Percentiles rank a stretch among this genome's conserved stretches.
Conservation (phyloP, 2,113 vertebrate species). For the Lates calcarifer region DNA sequence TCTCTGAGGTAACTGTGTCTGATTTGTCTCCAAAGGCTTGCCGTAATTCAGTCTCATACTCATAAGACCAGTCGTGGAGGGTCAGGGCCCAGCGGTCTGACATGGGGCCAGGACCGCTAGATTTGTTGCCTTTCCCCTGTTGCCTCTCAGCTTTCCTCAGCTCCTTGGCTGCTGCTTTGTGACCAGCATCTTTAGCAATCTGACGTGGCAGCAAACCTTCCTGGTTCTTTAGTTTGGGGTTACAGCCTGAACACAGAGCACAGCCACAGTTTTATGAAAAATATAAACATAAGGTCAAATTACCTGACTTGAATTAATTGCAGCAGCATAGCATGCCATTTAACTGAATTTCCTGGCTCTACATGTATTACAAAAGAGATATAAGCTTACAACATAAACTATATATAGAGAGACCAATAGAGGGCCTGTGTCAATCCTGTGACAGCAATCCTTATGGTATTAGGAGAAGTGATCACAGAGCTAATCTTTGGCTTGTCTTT, state of each 20-base stretch:
- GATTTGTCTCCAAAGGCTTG: slow-evolving; percentile 75
- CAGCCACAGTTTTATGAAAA: slow-evolving; percentile 6
- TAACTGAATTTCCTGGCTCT: slow-evolving; percentile 11
- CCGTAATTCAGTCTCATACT: slow-evolving; percentile 82
- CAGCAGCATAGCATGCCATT: background rate
- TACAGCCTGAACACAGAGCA: slow-evolving; percentile 87
- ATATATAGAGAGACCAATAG: background rate
- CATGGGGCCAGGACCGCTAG: slow-evolving; percentile 65
- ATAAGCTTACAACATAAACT: background rate
- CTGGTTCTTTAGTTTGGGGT: slow-evolving; percentile 89
- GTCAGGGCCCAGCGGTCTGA: slow-evolving; percentile 85
- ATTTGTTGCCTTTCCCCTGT: slow-evolving; percentile 78
- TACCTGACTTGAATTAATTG: slow-evolving; percentile 5
- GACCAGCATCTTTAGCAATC: slow-evolving; percentile 86
- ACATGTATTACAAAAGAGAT: background rate
- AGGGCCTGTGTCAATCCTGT: background rate
- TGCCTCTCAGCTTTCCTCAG: slow-evolving; percentile 85
- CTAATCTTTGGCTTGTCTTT: background rate
- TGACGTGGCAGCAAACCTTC: slow-evolving; percentile 84
- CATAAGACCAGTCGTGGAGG: slow-evolving; percentile 93
- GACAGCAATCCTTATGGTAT: background rate
- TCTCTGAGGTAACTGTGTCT: slow-evolving; percentile 69
- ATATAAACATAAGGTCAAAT: slow-evolving; percentile 17
- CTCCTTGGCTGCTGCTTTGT: slow-evolving; percentile 87
- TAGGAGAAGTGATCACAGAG: background rate